Evolutionary conservation across 2,888 invertebrate genomes (phyloP), one percentile per base, ranked within the genome.

Genomic region (Ormyrus thymus): DNA sequence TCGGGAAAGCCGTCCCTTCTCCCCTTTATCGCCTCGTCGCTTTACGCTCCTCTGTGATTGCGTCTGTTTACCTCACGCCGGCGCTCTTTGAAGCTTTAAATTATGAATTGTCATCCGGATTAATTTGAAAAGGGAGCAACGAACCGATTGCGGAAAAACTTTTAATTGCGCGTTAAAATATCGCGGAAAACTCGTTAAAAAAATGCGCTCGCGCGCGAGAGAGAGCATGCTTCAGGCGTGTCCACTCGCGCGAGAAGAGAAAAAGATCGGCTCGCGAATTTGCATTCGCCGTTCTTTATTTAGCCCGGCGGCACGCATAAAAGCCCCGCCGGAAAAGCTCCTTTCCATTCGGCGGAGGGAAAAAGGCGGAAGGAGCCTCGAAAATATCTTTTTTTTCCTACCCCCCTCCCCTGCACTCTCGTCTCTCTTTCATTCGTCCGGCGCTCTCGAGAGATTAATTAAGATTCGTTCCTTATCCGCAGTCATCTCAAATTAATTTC

Each of bases 401-500:
- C 55, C 53, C 68, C 7, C 13, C 9, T 50, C 29, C 13, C 6
- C 8, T 62, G 53, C 29, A 11, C 53, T 5, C 53, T 5, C 53
- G 15, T 70, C n/a, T 50, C 48, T n/a, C 13, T 59, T 66, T 72
- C 50, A 10, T 55, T 66, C 55, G 29, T 6, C 11, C 55, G 43
- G 45, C 46, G 56, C 7, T 10, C 11, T 7, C 53, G 46, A 45
- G 29, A 61, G 64, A 71, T 76, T 77, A 65, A 81, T 62, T 78
- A 74, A 59, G 43, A 77, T 50, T 61, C 43, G 59, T 74, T 81
- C 73, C 62, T 76, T 82, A 80, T 50, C 73, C 71, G 48, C 58
- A 66, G 68, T 69, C 55, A 69, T 69, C 43, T 61, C 43, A 48
- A 73, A 66, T 83, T 82, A 83, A 84, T 82, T 77, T 80, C 15